phyloP scores from a whole-genome alignment of 2,888 invertebrate species.

The Megastigmus dorsalis region DNA sequence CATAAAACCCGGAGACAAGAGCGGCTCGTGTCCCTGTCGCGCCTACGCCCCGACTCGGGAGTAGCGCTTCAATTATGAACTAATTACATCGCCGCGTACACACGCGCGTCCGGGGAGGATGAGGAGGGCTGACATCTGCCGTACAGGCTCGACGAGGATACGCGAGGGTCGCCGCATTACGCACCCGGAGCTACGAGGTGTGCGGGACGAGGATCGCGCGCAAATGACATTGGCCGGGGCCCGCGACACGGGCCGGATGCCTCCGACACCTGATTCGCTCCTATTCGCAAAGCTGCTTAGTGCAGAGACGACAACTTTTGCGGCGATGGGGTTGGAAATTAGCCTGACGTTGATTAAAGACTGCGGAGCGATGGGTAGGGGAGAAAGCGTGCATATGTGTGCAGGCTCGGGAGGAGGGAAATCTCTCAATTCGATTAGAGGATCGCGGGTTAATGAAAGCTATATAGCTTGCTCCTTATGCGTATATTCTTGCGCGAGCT shows the following conservation, averaged over 20 bases:
- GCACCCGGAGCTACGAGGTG: too few relatives aligned
- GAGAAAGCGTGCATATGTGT: not conserved
- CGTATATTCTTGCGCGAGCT: not conserved
- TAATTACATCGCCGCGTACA: constrained; percentile 63
- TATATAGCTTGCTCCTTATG: not conserved
- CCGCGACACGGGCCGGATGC: constrained; percentile 43
- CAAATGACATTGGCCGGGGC: too few relatives aligned
- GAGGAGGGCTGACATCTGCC: constrained; percentile 65
- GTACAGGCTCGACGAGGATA: not conserved
- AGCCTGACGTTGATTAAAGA: constrained; percentile 30
- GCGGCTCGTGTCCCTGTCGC: not conserved
- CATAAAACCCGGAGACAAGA: not conserved
- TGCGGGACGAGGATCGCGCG: constrained; percentile 1
- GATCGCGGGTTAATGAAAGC: constrained; percentile 8
- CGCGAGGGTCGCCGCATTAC: too few relatives aligned
- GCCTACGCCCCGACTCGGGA: not conserved
- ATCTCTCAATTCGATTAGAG: constrained; percentile 1
- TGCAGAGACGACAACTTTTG: too few relatives aligned
- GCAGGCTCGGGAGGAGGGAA: not conserved
- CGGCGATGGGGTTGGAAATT: constrained; percentile 8
- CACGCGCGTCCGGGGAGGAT: constrained; percentile 59
- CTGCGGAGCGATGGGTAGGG: constrained; percentile 22
- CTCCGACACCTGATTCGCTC: constrained; percentile 1
- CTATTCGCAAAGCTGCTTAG: too few relatives aligned
- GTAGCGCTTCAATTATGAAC: constrained; percentile 68